These are phyloP conservation scores for Zaprionus davidi DNA, from an alignment of 1,140 invertebrate genomes.

Conservation along the genomic window DNA sequence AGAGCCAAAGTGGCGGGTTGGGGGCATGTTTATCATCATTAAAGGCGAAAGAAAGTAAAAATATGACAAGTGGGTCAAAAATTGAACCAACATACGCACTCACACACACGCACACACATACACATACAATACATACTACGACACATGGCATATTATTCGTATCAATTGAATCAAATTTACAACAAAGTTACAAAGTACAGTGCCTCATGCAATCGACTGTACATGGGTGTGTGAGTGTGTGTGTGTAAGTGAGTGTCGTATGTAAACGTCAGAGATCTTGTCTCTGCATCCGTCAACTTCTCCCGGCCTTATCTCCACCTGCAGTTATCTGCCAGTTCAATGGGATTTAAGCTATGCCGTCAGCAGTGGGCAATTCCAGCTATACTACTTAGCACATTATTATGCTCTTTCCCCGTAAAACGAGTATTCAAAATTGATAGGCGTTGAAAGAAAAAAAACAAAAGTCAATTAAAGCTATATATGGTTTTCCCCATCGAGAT, in stretches of 20 bases:
- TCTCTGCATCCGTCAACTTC: background rate
- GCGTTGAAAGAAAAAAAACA: background rate
- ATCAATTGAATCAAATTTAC: conserved; percentile 47
- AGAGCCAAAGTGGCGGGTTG: conserved; percentile 22
- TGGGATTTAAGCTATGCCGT: background rate
- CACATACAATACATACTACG: background rate
- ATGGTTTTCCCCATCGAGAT: background rate
- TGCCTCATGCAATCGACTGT: background rate
- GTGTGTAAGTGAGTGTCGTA: background rate
- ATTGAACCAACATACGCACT: conserved; percentile 53
- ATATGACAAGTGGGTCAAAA: conserved; percentile 77
- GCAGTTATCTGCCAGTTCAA: background rate
- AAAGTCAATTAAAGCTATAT: background rate
- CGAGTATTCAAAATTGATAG: background rate
- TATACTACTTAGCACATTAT: background rate
- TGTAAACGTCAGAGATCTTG: background rate
- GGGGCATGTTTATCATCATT: conserved; percentile 47
- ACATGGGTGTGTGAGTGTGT: background rate
- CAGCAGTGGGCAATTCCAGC: conserved; percentile 8
- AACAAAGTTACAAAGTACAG: conserved; percentile 28
- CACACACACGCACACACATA: conserved; percentile 17
- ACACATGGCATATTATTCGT: conserved; percentile 6
- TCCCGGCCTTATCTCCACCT: background rate
- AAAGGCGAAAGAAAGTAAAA: conserved; percentile 79
- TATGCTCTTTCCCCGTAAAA: conserved; percentile 8